Conservation (phyloP, 2,888 invertebrate species). For the Ectemnius lituratus region DNA sequence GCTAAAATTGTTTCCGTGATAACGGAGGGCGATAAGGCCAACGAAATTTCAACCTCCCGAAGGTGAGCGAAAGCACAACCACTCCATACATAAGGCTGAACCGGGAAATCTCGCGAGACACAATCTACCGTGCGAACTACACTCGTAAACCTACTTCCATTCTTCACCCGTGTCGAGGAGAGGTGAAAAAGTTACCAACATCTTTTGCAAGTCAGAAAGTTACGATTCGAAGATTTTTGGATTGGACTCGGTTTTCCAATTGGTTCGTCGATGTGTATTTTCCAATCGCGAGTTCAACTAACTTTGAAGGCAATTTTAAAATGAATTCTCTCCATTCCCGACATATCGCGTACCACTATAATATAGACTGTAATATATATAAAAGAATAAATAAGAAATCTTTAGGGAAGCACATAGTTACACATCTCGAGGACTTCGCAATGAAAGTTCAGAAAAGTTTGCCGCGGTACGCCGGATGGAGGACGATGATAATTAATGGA, state of each 20-base stretch:
- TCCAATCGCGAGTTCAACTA: conserved; percentile 19
- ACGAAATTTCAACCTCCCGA: conserved; percentile 17
- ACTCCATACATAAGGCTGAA: background rate
- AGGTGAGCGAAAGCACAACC: conserved; percentile 11
- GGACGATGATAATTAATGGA: conserved; percentile 2
- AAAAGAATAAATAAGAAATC: too few relatives aligned
- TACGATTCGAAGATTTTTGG: conserved; percentile 47
- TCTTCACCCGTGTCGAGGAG: background rate
- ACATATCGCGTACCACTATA: too few relatives aligned
- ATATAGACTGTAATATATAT: too few relatives aligned
- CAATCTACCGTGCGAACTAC: background rate
- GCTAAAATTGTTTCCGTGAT: conserved; percentile 52
- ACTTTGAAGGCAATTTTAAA: conserved; percentile 38
- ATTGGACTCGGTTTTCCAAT: conserved; percentile 45
- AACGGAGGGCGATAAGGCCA: conserved; percentile 24
- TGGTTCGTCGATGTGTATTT: too few relatives aligned
- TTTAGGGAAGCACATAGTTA: too few relatives aligned
- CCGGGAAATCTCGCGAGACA: background rate
- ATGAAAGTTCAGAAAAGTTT: background rate
- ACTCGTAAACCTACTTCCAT: conserved; percentile 8
- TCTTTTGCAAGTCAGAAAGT: conserved; percentile 24
- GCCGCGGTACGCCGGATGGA: background rate
- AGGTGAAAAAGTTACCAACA: conserved; percentile 48
- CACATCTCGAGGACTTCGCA: too few relatives aligned
- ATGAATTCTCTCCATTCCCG: conserved; percentile 28